Evolutionary conservation across 2,888 invertebrate genomes (phyloP), one percentile per base, ranked within the genome.

Genomic region (Sceliomorpha sp.): DNA sequence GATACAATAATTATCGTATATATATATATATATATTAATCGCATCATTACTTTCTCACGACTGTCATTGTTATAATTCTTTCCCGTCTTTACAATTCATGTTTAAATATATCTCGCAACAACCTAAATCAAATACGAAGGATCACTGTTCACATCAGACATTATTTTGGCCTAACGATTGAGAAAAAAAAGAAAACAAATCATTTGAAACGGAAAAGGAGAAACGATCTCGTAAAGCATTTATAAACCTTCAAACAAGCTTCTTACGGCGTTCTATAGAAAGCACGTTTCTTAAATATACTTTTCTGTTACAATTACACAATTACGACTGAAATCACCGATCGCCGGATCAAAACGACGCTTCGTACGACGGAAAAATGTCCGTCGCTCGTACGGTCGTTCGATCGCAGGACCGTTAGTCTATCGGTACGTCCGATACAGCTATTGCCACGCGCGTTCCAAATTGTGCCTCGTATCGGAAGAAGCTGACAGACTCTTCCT

Each of bases 151-250:
- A 78, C 77, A 78, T 76, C 74, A 76, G 75, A 81, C 77, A 75
- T 75, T 76, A 76, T 78, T 79, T 84, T 83, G 44, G 77, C 74
- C 80, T 83, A 83, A 78, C 77, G 74, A 80, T 83, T 80, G 73
- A 81, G 76, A 83, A 80, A 47, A 29, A 34, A 53, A 45, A 76
- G 47, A 44, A 15, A 39, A 12, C 13, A 13, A 10, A 34, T 24
- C 8, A 15, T 20, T 20, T 5, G 8, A 37, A 37, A 37, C 15
- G 15, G 8, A 39, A 17, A 44, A 44, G 13, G 8, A 50, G 31
- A 80, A 81, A 78, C 74, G 76, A 81, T 77, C 76, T 74, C 72
- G 73, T 79, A 75, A 78, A 82, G 74, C 75, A 72, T 68, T 70
- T 70, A 55, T 47, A 50, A n/a, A 53, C 58, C 27, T 29, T 51